These are phyloP conservation scores for Asbolus verrucosus DNA, from an alignment of 1,140 invertebrate genomes.

Conservation along the genomic window DNA sequence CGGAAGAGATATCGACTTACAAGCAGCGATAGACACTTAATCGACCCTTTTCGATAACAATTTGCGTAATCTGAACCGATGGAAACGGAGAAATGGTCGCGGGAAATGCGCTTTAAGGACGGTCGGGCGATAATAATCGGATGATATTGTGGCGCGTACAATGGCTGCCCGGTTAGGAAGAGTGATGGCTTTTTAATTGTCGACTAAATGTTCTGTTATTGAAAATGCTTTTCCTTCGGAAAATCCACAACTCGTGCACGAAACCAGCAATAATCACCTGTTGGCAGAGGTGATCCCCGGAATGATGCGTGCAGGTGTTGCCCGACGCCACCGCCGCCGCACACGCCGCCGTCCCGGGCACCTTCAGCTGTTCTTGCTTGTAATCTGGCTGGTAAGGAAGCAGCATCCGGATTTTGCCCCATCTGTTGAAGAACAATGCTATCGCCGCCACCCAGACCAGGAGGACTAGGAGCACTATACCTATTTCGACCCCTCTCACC, in stretches of 20 bases:
- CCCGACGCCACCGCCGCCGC: conserved; percentile 69
- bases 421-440: conserved; percentile 84
- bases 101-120: too few relatives aligned
- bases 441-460: conserved; percentile 83
- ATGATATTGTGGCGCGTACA: too few relatives aligned
- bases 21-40: not conserved
- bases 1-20: not conserved
- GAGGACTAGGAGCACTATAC: conserved; percentile 87
- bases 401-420: conserved; percentile 89
- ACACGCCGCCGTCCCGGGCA: conserved; percentile 81
- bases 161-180: too few relatives aligned
- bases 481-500: conserved; percentile 88
- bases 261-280: conserved; percentile 66
- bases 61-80: not conserved
- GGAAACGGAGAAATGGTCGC: too few relatives aligned
- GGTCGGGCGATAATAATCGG: too few relatives aligned
- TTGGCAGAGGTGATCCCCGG: conserved; percentile 72
- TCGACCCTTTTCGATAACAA: not conserved
- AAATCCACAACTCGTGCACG: conserved; percentile 3
- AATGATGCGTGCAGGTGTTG: conserved; percentile 68
- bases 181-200: too few relatives aligned
- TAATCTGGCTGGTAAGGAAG: conserved; percentile 92
- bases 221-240: not conserved
- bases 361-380: conserved; percentile 85
- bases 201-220: too few relatives aligned